These are phyloP conservation scores for Epizoanthus illoricatus DNA, from an alignment of 92 coral and sea anemone species.

Conservation along the genomic window DNA sequence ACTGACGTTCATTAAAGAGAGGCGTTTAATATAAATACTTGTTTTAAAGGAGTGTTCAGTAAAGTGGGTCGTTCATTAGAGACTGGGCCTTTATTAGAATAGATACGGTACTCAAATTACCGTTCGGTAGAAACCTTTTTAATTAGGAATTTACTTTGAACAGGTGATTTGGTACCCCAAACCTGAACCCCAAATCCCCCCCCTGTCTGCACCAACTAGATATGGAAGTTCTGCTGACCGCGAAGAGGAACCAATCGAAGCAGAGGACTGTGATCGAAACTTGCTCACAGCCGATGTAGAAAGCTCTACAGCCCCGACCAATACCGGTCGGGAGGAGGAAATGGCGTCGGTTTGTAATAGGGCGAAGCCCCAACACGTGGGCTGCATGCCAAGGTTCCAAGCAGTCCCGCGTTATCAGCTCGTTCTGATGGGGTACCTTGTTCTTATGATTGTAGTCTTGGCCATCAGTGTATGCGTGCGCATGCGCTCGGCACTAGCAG, in stretches of 20 bases:
- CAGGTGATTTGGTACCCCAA: constrained; percentile 17
- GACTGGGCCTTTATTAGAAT: no score
- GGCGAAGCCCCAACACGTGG: constrained; percentile 3
- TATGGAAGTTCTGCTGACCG: constrained; percentile 8
- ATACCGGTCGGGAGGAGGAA: background rate
- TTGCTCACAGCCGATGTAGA: constrained; percentile 1
- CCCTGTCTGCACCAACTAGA: background rate
- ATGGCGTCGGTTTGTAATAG: background rate
- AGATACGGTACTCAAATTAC: no score
- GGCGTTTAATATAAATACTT: no score
- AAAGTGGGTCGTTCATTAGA: no score
- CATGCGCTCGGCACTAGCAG: background rate
- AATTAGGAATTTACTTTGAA: background rate
- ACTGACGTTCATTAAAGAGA: no score
- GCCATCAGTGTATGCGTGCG: constrained; percentile 9
- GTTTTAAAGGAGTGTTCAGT: no score
- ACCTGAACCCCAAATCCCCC: background rate
- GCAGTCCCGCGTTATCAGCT: background rate
- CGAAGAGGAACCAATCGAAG: background rate
- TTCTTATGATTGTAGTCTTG: background rate
- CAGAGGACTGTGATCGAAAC: background rate
- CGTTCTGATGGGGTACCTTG: constrained; percentile 1
- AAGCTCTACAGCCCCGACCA: background rate
- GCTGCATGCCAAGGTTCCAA: background rate
- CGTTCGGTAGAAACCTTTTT: no score